Conservation (phyloP, 2,113 vertebrate genomes). For the Pollimyrus isidori region DNA sequence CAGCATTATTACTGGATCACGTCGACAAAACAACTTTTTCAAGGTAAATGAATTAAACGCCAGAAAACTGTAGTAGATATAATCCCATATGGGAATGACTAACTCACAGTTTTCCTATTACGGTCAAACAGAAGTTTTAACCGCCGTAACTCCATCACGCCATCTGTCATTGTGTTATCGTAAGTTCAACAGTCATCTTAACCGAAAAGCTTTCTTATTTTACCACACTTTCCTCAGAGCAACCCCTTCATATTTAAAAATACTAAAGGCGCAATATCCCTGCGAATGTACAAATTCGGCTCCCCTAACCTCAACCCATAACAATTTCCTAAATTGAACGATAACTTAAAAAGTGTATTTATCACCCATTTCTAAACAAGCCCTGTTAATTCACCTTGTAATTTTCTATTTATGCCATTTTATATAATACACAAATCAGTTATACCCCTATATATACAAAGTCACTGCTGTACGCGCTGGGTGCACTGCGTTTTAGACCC, state of each 20-base stretch:
- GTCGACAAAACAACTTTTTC: background rate
- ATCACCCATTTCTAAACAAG: background rate
- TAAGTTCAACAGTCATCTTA: background rate
- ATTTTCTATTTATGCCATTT: background rate
- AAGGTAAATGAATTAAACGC: background rate
- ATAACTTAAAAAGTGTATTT: background rate
- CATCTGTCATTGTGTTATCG: background rate
- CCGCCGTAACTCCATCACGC: background rate
- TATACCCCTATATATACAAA: background rate
- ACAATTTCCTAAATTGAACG: background rate
- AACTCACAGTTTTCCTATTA: background rate
- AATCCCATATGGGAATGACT: background rate
- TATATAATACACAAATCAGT: background rate
- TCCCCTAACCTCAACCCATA: background rate
- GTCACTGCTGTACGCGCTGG: background rate
- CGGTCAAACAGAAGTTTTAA: background rate
- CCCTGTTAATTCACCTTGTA: background rate
- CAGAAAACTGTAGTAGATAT: background rate
- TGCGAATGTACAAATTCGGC: background rate
- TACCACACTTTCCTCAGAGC: background rate
- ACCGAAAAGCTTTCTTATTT: background rate
- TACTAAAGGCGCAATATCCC: background rate
- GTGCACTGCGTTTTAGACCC: background rate
- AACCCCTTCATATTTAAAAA: background rate
- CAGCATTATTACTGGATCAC: background rate